Conservation (phyloP, 2,888 invertebrate species). For the Abrostola tripartita region DNA sequence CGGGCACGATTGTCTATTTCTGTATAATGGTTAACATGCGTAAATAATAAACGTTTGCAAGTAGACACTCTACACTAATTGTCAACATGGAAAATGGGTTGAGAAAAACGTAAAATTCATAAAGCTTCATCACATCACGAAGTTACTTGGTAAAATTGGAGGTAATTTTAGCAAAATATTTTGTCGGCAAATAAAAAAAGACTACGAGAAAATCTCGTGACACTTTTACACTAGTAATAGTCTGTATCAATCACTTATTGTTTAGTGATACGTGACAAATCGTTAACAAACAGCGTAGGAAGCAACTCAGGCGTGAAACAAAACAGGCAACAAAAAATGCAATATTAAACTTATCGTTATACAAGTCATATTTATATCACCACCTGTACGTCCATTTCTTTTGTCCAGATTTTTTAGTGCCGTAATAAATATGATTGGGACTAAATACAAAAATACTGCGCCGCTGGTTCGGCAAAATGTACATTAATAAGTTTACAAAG, state of each 20-base stretch:
- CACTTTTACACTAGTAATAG: conserved; percentile 15
- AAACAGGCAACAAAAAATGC: conserved; percentile 21
- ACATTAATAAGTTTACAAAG: too few relatives aligned
- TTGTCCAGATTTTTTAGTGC: conserved; percentile 6
- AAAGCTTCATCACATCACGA: too few relatives aligned
- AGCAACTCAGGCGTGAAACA: conserved; percentile 21
- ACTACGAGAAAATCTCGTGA: conserved; percentile 10
- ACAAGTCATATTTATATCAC: conserved; percentile 11
- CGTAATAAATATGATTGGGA: background rate
- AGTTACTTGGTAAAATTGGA: too few relatives aligned
- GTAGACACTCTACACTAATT: conserved; percentile 29
- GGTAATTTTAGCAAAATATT: background rate
- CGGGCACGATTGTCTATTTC: conserved; percentile 49
- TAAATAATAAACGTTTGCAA: conserved; percentile 45
- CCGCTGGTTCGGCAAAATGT: too few relatives aligned
- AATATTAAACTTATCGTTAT: conserved; percentile 22
- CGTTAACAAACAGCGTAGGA: conserved; percentile 5
- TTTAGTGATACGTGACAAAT: conserved; percentile 15
- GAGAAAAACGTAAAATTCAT: conserved; percentile 5
- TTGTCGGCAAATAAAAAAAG: too few relatives aligned
- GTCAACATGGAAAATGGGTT: conserved; percentile 15
- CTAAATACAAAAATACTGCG: too few relatives aligned
- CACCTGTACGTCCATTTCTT: background rate
- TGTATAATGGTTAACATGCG: conserved; percentile 51
- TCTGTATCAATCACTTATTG: conserved; percentile 21